phyloP scores from a whole-genome alignment of 2,888 invertebrate genomes.

The Dendrolimus houi region DNA sequence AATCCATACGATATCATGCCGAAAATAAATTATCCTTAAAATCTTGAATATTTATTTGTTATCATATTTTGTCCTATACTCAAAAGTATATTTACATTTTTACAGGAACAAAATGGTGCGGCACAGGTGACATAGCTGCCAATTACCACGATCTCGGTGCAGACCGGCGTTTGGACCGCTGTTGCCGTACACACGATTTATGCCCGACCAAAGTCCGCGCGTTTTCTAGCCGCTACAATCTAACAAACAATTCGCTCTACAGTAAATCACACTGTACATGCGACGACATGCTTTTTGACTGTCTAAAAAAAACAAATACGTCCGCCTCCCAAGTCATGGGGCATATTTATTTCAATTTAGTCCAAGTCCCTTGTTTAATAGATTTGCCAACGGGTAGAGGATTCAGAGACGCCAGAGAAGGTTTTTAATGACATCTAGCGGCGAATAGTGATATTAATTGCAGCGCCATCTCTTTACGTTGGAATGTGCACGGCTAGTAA shows the following conservation, averaged over 20 bases:
- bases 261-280: slow-evolving; percentile 94
- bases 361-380: slow-evolving; percentile 84
- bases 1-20: no score
- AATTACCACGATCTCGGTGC: slow-evolving; percentile 90
- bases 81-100: slow-evolving; percentile 6
- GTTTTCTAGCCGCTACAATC: slow-evolving; percentile 84
- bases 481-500: slow-evolving; percentile 37
- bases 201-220: slow-evolving; percentile 89
- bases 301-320: slow-evolving; percentile 84
- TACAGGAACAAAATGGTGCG: slow-evolving; percentile 94
- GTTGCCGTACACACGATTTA: slow-evolving; percentile 93
- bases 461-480: slow-evolving; percentile 52
- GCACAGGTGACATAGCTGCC: slow-evolving; percentile 90
- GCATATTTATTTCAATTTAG: slow-evolving; percentile 89
- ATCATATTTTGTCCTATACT: no score
- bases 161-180: slow-evolving; percentile 83
- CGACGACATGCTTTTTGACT: slow-evolving; percentile 88
- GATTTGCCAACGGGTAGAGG: slow-evolving; percentile 59
- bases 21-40: no score
- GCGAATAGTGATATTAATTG: slow-evolving; percentile 29
- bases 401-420: slow-evolving; percentile 70
- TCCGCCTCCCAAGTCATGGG: slow-evolving; percentile 87
- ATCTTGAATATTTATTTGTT: no score
- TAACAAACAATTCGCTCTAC: slow-evolving; percentile 89
- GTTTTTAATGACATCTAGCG: slow-evolving; percentile 57